Evolutionary conservation across 2,797 vertebrate species (phyloP).

Genomic region (Pseudomugil gertrudae): DNA sequence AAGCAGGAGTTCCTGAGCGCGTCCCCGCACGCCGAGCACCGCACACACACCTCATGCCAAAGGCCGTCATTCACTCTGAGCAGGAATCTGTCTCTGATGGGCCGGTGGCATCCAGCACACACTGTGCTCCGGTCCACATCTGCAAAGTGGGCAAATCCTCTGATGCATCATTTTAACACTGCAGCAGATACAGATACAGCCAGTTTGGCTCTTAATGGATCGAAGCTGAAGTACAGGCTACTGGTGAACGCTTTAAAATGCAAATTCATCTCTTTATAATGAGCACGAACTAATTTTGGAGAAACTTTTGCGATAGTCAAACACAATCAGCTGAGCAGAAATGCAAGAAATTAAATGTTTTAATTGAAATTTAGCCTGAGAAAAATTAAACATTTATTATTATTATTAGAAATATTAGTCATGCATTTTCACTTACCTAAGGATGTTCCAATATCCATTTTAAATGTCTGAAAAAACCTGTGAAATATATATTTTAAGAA

Average conservation of each 20-base stretch:
- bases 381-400: not conserved
- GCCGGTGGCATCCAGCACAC: constrained; percentile 90
- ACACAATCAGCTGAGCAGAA: no score
- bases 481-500: constrained; percentile 9
- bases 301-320: no score
- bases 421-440: constrained; percentile 75
- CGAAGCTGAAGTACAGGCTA: no score
- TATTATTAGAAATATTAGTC: not conserved
- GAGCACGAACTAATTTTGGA: no score
- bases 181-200: not conserved
- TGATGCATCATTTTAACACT: constrained; percentile 5
- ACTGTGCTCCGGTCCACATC: constrained; percentile 82
- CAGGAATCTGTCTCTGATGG: constrained; percentile 92
- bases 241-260: not conserved
- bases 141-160: constrained; percentile 53
- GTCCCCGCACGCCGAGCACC: constrained; percentile 89
- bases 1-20: constrained; percentile 92
- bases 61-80: constrained; percentile 91
- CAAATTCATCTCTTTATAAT: not conserved
- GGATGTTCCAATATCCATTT: constrained; percentile 79
- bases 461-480: constrained; percentile 26
- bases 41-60: constrained; percentile 94
- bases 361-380: not conserved
- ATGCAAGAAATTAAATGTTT: not conserved
- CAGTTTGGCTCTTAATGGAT: not conserved